phyloP scores from a whole-genome alignment of 2,888 invertebrate species.

The Ellobium chinense region DNA sequence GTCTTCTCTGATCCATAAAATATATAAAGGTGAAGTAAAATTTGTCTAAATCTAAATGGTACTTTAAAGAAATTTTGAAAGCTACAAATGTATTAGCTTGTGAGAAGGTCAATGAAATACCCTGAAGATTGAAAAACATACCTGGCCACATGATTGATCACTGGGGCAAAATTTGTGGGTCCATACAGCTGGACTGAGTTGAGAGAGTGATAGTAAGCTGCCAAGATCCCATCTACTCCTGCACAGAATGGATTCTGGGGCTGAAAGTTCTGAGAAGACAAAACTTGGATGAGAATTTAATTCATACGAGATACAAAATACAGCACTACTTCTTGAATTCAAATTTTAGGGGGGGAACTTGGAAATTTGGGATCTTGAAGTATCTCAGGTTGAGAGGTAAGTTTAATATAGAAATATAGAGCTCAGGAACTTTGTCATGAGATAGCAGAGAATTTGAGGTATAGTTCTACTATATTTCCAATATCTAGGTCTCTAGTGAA shows the following conservation, averaged over 20 bases:
- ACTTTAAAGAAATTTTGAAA: no score
- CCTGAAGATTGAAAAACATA: conserved; percentile 60
- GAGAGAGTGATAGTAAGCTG: conserved; percentile 81
- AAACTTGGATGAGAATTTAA: neutral
- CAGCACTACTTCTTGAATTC: neutral
- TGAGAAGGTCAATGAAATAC: no score
- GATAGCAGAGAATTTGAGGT: no score
- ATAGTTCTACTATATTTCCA: no score
- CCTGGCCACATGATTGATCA: conserved; percentile 81
- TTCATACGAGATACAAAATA: neutral
- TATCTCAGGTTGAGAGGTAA: no score
- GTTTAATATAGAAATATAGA: no score
- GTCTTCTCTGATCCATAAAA: no score
- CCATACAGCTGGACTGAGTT: conserved; percentile 81
- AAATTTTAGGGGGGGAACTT: neutral
- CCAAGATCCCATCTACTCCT: conserved; percentile 80
- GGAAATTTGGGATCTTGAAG: neutral
- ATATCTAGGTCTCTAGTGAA: no score
- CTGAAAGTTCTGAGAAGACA: conserved; percentile 79
- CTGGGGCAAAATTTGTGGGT: conserved; percentile 83
- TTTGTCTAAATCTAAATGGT: no score
- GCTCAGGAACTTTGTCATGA: no score
- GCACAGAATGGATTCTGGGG: conserved; percentile 80
- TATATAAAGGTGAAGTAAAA: no score
- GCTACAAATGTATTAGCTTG: no score